Percentiles rank a stretch among this genome's conserved stretches.
Conservation (phyloP, 2,113 vertebrate species). For the Hypocryptadius cinnamomeus region DNA sequence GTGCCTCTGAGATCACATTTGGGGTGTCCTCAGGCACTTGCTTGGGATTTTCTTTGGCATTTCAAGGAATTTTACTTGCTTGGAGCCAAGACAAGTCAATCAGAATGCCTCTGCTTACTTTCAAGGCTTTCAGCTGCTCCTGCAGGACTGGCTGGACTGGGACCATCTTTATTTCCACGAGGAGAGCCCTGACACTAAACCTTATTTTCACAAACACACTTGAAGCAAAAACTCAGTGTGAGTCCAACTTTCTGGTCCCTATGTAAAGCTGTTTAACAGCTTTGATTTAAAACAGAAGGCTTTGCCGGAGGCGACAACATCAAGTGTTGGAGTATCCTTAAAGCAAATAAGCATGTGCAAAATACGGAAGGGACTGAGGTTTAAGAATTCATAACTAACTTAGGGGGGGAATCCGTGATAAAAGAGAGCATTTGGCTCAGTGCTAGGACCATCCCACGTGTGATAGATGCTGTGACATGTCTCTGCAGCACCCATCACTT, state of each 20-base stretch:
- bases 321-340: neutral
- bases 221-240: neutral
- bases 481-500: neutral
- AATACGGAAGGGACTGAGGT: neutral
- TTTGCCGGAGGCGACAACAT: neutral
- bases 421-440: neutral
- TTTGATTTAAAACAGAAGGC: conserved; percentile 41
- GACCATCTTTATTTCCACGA: neutral
- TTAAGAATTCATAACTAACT: neutral
- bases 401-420: neutral
- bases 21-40: neutral
- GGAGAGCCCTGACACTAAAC: neutral
- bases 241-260: neutral
- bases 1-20: neutral
- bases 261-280: neutral
- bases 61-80: neutral
- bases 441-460: neutral
- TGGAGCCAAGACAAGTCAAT: neutral
- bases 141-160: neutral
- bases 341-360: conserved; percentile 18
- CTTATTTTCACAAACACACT: neutral
- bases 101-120: neutral
- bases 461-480: neutral
- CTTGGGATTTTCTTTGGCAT: neutral
- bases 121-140: neutral